phyloP scores from a whole-genome alignment of 2,888 invertebrate genomes.

The Drosophila demipolita region DNA sequence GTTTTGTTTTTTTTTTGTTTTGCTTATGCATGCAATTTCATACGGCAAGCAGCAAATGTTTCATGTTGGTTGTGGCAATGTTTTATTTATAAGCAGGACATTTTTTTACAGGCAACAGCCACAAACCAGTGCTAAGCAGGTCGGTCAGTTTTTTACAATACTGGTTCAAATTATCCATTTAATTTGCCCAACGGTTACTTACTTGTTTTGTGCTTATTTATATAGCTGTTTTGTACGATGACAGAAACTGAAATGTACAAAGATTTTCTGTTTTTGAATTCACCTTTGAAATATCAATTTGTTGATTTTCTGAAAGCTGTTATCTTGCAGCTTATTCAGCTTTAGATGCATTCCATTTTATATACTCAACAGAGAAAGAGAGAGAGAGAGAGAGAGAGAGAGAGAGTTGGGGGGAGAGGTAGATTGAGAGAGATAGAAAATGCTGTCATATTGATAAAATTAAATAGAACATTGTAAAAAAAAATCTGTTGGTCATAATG shows the following conservation, averaged over 20 bases:
- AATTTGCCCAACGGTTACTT: slow-evolving; percentile 39
- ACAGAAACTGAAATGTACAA: not conserved
- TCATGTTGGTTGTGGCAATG: slow-evolving; percentile 53
- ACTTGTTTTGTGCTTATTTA: slow-evolving; percentile 1
- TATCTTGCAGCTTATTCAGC: slow-evolving; percentile 32
- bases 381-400: not conserved
- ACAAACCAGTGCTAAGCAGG: slow-evolving; percentile 16
- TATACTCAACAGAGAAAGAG: slow-evolving; percentile 20
- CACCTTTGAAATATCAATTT: slow-evolving; percentile 35
- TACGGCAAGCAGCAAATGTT: slow-evolving; percentile 17
- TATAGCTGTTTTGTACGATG: not conserved
- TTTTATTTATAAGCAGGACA: slow-evolving; percentile 69
- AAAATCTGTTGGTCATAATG: slow-evolving; percentile 75
- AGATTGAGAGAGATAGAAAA: not conserved
- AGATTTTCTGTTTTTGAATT: not conserved
- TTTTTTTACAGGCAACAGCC: slow-evolving; percentile 1
- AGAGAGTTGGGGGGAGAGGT: no score
- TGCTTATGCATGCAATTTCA: slow-evolving; percentile 20
- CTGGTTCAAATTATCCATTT: slow-evolving; percentile 43
- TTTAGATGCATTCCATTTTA: slow-evolving; percentile 58
- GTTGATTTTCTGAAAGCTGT: slow-evolving; percentile 26
- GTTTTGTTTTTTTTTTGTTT: slow-evolving; percentile 5
- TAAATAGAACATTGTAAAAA: slow-evolving; percentile 74
- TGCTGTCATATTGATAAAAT: slow-evolving; percentile 63
- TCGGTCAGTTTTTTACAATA: slow-evolving; percentile 21